phyloP scores from a whole-genome alignment of 2,797 vertebrate species.

The Dicrostonyx torquatus region DNA sequence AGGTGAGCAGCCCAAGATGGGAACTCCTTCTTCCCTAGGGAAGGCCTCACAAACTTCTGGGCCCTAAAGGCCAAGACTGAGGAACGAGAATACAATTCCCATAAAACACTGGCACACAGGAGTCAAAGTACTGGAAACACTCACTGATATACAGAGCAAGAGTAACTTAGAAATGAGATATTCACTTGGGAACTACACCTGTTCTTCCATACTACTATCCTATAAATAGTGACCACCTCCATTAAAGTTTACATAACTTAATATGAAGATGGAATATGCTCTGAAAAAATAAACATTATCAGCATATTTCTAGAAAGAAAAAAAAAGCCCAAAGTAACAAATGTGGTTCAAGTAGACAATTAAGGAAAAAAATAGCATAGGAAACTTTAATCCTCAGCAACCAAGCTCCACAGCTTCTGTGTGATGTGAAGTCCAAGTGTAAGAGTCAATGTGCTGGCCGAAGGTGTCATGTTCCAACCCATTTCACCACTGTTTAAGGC shows the following conservation, averaged over 20 bases:
- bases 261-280: background rate
- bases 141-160: slow-evolving; percentile 6
- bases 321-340: background rate
- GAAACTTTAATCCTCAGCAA: background rate
- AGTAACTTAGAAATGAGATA: slow-evolving; percentile 13
- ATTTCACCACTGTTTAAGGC: background rate
- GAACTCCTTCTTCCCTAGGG: slow-evolving; percentile 87
- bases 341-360: background rate
- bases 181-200: slow-evolving; percentile 25
- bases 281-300: slow-evolving; percentile 25
- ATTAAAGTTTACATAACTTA: slow-evolving; percentile 38
- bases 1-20: slow-evolving; percentile 82
- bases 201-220: slow-evolving; percentile 24
- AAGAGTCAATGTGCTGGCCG: background rate
- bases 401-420: background rate
- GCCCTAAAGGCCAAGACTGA: slow-evolving; percentile 84
- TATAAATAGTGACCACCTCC: background rate
- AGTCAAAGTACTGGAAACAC: background rate
- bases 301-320: background rate
- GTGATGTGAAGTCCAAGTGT: background rate
- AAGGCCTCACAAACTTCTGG: slow-evolving; percentile 86
- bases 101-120: slow-evolving; percentile 59
- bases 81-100: slow-evolving; percentile 68
- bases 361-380: background rate
- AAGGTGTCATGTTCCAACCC: background rate